These are phyloP conservation scores for Hirtodrosophila histrioides DNA, from an alignment of 2,888 invertebrate genomes.

Conservation along the genomic window DNA sequence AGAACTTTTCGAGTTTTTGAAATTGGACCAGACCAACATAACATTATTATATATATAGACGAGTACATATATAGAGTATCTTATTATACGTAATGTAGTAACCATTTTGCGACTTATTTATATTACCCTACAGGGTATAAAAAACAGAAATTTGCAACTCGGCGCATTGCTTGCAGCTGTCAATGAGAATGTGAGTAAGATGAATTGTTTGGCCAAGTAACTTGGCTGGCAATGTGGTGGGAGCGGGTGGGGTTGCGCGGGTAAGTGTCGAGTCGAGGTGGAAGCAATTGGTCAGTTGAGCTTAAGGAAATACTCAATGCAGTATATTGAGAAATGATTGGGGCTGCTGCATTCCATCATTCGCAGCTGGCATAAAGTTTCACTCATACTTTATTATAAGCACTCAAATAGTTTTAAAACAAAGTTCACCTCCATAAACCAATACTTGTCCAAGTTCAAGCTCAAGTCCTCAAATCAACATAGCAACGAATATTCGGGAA, in stretches of 20 bases:
- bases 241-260: too few relatives aligned
- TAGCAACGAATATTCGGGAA: too few relatives aligned
- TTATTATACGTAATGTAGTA: too few relatives aligned
- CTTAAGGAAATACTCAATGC: neutral
- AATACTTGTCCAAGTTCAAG: too few relatives aligned
- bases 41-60: too few relatives aligned
- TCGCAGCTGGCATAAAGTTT: neutral
- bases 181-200: slow-evolving; percentile 61
- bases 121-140: neutral
- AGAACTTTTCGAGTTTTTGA: too few relatives aligned
- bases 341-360: slow-evolving; percentile 8
- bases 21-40: too few relatives aligned
- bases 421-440: too few relatives aligned
- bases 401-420: neutral
- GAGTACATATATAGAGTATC: too few relatives aligned
- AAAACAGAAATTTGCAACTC: slow-evolving; percentile 40
- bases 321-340: slow-evolving; percentile 32
- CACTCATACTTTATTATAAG: neutral
- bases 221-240: neutral
- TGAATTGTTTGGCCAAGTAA: slow-evolving; percentile 46
- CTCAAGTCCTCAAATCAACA: too few relatives aligned
- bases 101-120: too few relatives aligned
- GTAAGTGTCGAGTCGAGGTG: neutral
- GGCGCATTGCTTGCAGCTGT: slow-evolving; percentile 52
- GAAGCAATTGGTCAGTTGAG: slow-evolving; percentile 22